A percentile compares a stretch with the other conserved stretches of the same genome.
Conservation (phyloP, 2,888 invertebrate genomes). For the Poecilus cupreus region DNA sequence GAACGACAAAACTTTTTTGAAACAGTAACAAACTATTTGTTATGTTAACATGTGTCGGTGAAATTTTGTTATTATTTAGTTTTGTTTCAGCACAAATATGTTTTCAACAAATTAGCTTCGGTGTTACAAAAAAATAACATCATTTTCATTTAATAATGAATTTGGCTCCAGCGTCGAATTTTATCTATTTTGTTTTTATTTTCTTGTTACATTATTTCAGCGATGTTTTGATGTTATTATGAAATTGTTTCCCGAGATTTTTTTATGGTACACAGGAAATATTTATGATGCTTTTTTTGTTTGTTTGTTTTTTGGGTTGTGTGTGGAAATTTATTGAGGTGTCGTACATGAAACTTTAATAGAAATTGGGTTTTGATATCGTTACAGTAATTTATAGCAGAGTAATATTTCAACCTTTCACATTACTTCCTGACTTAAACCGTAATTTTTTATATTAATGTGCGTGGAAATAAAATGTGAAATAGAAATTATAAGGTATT, state of each 20-base stretch:
- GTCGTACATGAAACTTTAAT: slow-evolving; percentile 18
- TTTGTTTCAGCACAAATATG: too few species aligned
- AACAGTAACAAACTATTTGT: too few species aligned
- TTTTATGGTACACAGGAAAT: slow-evolving; percentile 25
- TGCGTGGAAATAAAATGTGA: background rate
- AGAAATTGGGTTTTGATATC: slow-evolving; percentile 37
- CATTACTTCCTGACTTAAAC: background rate
- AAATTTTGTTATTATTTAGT: too few species aligned
- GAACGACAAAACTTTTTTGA: too few species aligned
- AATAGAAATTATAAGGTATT: background rate
- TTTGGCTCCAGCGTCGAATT: background rate
- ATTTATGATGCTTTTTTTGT: slow-evolving; percentile 30
- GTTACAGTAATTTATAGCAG: background rate
- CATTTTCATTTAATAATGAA: slow-evolving; percentile 23
- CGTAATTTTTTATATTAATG: background rate
- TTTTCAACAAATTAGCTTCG: too few species aligned
- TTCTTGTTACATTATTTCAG: slow-evolving; percentile 22
- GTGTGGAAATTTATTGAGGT: background rate
- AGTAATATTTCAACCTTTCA: background rate
- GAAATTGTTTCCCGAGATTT: slow-evolving; percentile 37
- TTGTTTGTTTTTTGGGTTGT: slow-evolving; percentile 12
- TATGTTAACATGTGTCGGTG: too few species aligned
- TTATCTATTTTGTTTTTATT: slow-evolving; percentile 8
- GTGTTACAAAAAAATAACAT: too few species aligned
- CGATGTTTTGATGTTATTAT: slow-evolving; percentile 42